Conservation (phyloP, 2,888 invertebrate genomes). For the Gastrophysa polygoni region DNA sequence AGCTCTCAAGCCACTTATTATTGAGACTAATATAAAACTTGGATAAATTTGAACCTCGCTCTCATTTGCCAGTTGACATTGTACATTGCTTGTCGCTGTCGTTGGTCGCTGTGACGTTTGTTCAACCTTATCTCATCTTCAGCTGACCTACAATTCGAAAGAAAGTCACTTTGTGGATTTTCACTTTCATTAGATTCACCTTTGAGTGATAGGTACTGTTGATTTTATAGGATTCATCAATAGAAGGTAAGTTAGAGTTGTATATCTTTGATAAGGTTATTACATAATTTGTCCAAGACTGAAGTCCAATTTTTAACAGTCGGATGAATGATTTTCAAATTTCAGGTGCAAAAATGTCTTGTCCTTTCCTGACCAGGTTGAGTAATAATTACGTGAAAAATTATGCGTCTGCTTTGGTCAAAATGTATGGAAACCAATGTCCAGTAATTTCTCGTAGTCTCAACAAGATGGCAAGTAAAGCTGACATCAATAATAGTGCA, state of each 20-base stretch:
- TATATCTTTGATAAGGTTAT: neutral
- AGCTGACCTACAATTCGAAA: conserved; percentile 1
- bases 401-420: conserved; percentile 76
- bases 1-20: neutral
- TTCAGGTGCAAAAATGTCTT: conserved; percentile 71
- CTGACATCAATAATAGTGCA: conserved; percentile 36
- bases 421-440: conserved; percentile 81
- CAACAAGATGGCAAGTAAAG: conserved; percentile 40
- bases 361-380: conserved; percentile 84
- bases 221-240: neutral
- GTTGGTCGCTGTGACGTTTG: too few species aligned
- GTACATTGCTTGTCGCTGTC: neutral
- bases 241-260: neutral
- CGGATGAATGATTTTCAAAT: conserved; percentile 18
- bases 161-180: neutral
- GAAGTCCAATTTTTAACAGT: too few species aligned
- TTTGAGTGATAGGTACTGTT: neutral
- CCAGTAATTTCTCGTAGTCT: conserved; percentile 72
- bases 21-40: neutral
- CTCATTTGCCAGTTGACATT: neutral
- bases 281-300: neutral
- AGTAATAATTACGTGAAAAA: conserved; percentile 81
- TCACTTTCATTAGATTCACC: conserved; percentile 1
- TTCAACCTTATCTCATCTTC: neutral
- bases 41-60: neutral